phyloP scores from a whole-genome alignment of 2,113 vertebrate species.

The Candoia aspera region DNA sequence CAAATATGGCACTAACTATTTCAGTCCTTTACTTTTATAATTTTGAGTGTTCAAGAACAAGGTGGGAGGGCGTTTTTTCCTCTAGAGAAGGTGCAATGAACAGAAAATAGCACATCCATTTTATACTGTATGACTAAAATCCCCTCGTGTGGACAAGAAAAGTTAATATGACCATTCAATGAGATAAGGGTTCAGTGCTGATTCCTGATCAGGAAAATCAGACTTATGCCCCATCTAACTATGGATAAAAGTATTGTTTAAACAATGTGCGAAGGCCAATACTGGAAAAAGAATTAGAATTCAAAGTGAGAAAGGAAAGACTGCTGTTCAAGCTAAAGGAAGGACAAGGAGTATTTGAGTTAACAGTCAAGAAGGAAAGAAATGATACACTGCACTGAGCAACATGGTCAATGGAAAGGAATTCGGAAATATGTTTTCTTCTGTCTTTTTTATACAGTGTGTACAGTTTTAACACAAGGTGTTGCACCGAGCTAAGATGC shows the following conservation, averaged over 20 bases:
- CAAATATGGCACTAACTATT: accelerated
- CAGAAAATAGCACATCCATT: too few relatives aligned
- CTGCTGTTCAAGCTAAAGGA: neutral
- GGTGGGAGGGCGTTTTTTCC: too few relatives aligned
- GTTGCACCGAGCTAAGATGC: too few relatives aligned
- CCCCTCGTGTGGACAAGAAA: neutral
- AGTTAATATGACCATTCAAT: neutral
- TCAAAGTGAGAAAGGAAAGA: too few relatives aligned
- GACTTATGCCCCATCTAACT: too few relatives aligned
- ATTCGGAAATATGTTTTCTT: neutral
- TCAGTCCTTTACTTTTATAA: neutral
- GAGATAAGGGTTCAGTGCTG: too few relatives aligned
- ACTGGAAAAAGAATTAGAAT: neutral
- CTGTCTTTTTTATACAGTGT: neutral
- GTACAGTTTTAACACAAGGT: too few relatives aligned
- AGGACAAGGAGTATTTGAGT: neutral
- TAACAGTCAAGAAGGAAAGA: neutral
- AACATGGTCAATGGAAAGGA: neutral
- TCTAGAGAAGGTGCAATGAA: too few relatives aligned
- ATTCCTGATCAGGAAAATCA: too few relatives aligned
- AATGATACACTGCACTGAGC: too few relatives aligned
- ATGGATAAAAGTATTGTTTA: too few relatives aligned
- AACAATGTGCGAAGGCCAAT: neutral
- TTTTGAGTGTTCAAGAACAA: neutral
- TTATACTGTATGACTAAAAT: too few relatives aligned